Percentiles rank a stretch among this genome's conserved stretches.
Evolutionary conservation across 2,113 vertebrate species (phyloP).

Genomic region (Cnemophilus loriae): DNA sequence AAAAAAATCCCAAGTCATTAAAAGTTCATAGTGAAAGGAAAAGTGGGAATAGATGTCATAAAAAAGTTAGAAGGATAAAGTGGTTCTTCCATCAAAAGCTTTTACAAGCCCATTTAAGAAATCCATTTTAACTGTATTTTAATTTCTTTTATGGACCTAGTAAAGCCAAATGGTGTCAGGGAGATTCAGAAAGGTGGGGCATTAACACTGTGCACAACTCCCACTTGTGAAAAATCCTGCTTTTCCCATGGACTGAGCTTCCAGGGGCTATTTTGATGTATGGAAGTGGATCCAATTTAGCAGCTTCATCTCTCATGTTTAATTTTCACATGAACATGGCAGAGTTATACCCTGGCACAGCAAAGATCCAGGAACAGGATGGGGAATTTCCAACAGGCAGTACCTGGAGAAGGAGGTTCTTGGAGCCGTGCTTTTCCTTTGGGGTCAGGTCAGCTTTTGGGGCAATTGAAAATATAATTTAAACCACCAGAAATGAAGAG

Average conservation of each 20-base stretch:
- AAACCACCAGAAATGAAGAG: background rate
- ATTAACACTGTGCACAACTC: background rate
- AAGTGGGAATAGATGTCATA: background rate
- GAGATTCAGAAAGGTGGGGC: background rate
- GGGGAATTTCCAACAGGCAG: background rate
- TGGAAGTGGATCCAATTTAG: background rate
- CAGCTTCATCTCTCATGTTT: slow-evolving; percentile 1
- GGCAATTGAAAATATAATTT: background rate
- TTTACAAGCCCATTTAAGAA: slow-evolving; percentile 21
- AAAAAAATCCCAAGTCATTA: background rate
- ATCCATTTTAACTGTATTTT: slow-evolving; percentile 33
- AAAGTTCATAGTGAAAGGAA: background rate
- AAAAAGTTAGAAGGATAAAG: slow-evolving; percentile 39
- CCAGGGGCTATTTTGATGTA: background rate
- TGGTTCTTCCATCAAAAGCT: slow-evolving; percentile 15
- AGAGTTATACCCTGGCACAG: background rate
- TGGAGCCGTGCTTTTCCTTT: background rate
- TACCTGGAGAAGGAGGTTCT: background rate
- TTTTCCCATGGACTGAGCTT: background rate
- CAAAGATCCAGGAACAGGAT: background rate
- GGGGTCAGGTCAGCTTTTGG: background rate
- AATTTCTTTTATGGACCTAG: slow-evolving; percentile 38
- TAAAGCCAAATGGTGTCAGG: background rate
- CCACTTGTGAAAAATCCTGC: background rate
- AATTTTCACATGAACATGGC: slow-evolving; percentile 8